Conservation (phyloP, 2,888 invertebrate genomes). For the Auanema sp. region DNA sequence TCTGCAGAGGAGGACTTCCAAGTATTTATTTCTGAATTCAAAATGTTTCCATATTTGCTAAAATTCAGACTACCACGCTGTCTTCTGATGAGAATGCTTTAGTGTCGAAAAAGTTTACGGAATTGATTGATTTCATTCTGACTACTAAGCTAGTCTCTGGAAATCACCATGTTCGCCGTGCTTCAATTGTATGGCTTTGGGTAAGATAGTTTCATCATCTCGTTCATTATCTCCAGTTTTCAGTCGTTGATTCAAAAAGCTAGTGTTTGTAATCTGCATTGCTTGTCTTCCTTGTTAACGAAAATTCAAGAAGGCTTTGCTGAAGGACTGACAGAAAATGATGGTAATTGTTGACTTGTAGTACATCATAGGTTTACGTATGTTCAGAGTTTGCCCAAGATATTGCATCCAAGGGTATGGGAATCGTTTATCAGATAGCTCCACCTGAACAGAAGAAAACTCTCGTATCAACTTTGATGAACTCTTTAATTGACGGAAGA, state of each 20-base stretch:
- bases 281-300: conserved; percentile 13
- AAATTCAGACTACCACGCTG: conserved; percentile 1
- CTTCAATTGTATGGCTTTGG: conserved; percentile 47
- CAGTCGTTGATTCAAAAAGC: conserved; percentile 27
- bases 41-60: too few relatives aligned
- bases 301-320: conserved; percentile 44
- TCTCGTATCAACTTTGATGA: conserved; percentile 78
- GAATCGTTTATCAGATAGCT: conserved; percentile 82
- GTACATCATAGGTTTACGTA: not conserved
- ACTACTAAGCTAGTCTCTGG: conserved; percentile 23
- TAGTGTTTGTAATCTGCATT: conserved; percentile 6
- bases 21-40: conserved; percentile 5
- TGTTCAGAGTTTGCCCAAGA: conserved; percentile 86
- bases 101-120: not conserved
- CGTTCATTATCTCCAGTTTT: too few relatives aligned
- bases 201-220: too few relatives aligned
- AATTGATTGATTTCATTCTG: conserved; percentile 5
- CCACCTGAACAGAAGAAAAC: conserved; percentile 74
- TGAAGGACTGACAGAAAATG: conserved; percentile 50
- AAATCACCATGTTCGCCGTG: conserved; percentile 46
- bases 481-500: conserved; percentile 74
- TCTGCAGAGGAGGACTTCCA: conserved; percentile 15
- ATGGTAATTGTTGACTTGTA: conserved; percentile 21
- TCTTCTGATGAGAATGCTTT: not conserved
- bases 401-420: conserved; percentile 78